Evolutionary conservation across 2,888 invertebrate genomes (phyloP).

Genomic region (Diplolepis rosae): DNA sequence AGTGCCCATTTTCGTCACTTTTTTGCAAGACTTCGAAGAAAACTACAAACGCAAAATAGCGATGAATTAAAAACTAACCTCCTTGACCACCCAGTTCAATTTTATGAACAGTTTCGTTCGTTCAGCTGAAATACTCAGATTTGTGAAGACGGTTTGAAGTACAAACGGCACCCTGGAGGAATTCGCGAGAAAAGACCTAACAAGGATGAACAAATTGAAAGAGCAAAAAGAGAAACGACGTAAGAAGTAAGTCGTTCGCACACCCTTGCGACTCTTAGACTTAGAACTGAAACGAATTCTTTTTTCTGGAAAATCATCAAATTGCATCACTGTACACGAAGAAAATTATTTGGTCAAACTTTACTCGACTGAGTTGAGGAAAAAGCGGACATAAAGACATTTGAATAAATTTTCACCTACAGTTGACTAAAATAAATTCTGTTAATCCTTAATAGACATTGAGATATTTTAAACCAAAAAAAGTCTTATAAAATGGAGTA

Average conservation of each 20-base stretch:
- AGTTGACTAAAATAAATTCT: no score
- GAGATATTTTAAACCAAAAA: no score
- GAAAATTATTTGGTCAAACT: no score
- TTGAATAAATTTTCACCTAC: no score
- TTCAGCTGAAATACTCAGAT: constrained; percentile 4
- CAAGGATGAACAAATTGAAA: background rate
- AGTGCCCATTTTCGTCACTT: background rate
- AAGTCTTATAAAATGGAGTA: no score
- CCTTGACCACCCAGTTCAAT: constrained; percentile 8
- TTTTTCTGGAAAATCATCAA: background rate
- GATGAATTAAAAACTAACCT: constrained; percentile 5
- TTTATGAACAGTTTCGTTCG: background rate
- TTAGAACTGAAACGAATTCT: no score
- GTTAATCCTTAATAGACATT: no score
- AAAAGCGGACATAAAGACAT: no score
- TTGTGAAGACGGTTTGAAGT: constrained; percentile 4
- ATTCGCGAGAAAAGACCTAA: constrained; percentile 10
- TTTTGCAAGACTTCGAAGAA: background rate
- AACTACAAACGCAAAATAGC: background rate
- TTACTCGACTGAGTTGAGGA: no score
- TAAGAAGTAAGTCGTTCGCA: background rate
- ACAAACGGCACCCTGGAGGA: background rate
- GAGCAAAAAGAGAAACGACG: background rate
- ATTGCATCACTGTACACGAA: no score
- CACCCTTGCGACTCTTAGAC: background rate